Evolutionary conservation across 1,140 invertebrate species (phyloP).

Genomic region (Mizuhopecten yessoensis): DNA sequence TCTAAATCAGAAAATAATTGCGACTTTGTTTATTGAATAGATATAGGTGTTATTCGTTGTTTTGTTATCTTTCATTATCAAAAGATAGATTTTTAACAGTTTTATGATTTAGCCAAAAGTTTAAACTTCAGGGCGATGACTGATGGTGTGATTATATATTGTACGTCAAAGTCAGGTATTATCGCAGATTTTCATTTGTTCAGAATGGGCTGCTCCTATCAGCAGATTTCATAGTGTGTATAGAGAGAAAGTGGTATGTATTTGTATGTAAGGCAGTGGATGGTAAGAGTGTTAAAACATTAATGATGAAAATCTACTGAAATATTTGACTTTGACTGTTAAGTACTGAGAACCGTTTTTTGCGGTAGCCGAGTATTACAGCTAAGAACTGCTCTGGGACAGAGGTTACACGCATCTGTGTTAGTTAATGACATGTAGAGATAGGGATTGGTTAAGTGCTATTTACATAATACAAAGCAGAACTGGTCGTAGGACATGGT

Average conservation of each 20-base stretch:
- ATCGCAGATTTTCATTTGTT: not conserved
- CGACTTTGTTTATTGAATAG: not conserved
- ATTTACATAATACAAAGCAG: not conserved
- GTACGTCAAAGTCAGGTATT: not conserved
- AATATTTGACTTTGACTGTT: not conserved
- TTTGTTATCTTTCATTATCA: not conserved
- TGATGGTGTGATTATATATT: not conserved
- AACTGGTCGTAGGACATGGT: not conserved
- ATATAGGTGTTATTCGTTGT: not conserved
- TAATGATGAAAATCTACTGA: not conserved
- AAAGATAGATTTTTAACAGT: not conserved
- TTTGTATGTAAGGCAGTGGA: not conserved
- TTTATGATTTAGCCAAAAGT: not conserved
- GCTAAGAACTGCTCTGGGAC: too few relatives aligned
- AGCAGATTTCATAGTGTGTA: not conserved
- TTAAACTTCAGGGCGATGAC: not conserved
- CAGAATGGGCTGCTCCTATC: not conserved
- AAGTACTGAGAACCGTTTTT: not conserved
- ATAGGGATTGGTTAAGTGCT: slow-evolving; percentile 18
- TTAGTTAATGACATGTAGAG: too few relatives aligned
- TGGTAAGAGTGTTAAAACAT: not conserved
- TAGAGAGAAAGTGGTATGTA: not conserved
- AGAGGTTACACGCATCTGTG: too few relatives aligned
- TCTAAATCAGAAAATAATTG: not conserved
- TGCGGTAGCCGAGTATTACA: too few relatives aligned